A percentile compares a stretch with the other conserved stretches of the same genome.
Evolutionary conservation across 2,797 vertebrate genomes (phyloP).

Genomic region (Champsocephalus gunnari): DNA sequence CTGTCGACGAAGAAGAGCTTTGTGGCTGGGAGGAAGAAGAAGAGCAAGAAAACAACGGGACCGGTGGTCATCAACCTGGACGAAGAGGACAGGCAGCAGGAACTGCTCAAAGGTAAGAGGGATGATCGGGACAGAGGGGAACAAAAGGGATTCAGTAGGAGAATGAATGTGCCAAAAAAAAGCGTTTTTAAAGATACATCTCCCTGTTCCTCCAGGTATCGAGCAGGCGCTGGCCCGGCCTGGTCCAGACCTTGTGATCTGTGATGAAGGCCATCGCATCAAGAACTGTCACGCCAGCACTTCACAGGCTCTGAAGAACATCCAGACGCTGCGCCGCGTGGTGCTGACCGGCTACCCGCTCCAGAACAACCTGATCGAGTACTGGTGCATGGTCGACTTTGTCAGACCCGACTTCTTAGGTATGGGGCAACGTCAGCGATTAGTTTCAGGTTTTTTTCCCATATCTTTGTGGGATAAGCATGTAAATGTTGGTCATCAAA

Average conservation of each 20-base stretch:
- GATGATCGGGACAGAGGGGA: neutral
- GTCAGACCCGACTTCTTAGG: slow-evolving; percentile 96
- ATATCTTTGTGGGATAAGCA: neutral
- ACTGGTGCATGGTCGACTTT: slow-evolving; percentile 99
- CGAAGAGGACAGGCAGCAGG: slow-evolving; percentile 95
- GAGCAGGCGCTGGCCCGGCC: slow-evolving; percentile 93
- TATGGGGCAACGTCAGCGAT: slow-evolving; percentile 78
- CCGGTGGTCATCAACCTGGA: slow-evolving; percentile 94
- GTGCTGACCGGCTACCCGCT: slow-evolving; percentile 96
- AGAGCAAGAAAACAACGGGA: slow-evolving; percentile 91
- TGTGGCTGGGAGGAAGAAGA: slow-evolving; percentile 93
- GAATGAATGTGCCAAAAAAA: no score
- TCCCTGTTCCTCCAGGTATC: slow-evolving; percentile 83
- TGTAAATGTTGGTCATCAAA: neutral
- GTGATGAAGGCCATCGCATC: slow-evolving; percentile 97
- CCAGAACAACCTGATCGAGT: slow-evolving; percentile 98
- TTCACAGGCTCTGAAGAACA: slow-evolving; percentile 96
- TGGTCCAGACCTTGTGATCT: slow-evolving; percentile 96
- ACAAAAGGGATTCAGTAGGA: neutral
- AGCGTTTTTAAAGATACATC: no score
- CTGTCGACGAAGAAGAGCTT: slow-evolving; percentile 97
- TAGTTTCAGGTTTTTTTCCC: neutral
- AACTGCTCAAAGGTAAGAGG: slow-evolving; percentile 94
- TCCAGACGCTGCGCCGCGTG: slow-evolving; percentile 91
- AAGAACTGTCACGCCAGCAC: slow-evolving; percentile 99